Conservation (phyloP, 2,113 vertebrate species). For the Furnarius figulus region DNA sequence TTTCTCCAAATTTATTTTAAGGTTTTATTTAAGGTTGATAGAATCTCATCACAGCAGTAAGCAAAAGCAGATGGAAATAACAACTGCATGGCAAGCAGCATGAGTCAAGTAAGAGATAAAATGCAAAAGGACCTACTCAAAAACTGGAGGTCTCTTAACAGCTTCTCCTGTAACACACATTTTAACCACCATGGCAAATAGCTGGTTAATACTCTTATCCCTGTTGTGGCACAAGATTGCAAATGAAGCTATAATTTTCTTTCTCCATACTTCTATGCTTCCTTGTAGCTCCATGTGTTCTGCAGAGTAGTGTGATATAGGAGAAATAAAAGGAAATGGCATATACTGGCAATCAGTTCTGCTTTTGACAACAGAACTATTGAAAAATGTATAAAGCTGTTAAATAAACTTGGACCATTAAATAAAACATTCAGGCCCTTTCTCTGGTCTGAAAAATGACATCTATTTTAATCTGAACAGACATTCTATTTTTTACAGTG, state of each 20-base stretch:
- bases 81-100: background rate
- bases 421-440: constrained; percentile 39
- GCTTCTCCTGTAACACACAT: background rate
- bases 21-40: background rate
- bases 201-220: background rate
- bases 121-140: background rate
- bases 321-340: background rate
- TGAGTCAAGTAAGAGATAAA: background rate
- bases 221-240: background rate
- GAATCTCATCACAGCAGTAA: background rate
- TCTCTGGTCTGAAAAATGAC: background rate
- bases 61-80: background rate
- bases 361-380: background rate
- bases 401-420: constrained; percentile 10
- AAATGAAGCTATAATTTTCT: background rate
- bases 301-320: background rate
- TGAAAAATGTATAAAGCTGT: constrained; percentile 4
- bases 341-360: background rate
- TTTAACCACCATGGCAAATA: background rate
- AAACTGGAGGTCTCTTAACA: background rate
- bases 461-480: constrained; percentile 35
- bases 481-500: constrained; percentile 4
- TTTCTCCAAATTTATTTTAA: background rate
- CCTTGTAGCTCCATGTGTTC: background rate
- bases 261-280: background rate